Base-by-base conservation (phyloP, 2,888 invertebrate genomes). In the Carabus problematicus region DNA sequence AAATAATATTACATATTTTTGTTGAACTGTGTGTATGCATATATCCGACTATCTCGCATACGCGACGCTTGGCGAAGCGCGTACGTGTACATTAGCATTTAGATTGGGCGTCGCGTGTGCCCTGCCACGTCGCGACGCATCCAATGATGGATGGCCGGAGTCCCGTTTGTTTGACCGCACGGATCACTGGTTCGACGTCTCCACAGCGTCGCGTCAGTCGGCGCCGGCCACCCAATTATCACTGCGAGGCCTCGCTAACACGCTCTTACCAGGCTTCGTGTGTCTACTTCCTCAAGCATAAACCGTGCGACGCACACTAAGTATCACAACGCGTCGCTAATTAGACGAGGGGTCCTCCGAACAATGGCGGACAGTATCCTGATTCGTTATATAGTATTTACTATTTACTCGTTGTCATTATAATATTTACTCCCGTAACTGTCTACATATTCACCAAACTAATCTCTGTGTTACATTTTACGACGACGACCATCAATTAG, bases 121-220 rank as follows among this genome's bases (percentile, higher is more conserved):
- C 14, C 9, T 19, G 52, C 18, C 9, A 18, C 16, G 9, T 11
- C 52, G 52, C 52, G 52, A 52, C 18, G 52, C 52, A 19, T 19
- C 52, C 4, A 1, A 18, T 6, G 4, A 52, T 12, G 52, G n/a
- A 52, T 12, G 16, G 4, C 52, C 11, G 9, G 52, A 6, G 9
- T 11, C 16, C 18, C 56, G 40, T 56, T 56, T 56, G 56, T 56
- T 40, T 56, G 40, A 40, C 40, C 56, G 56, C 29, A 56, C 56
- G 40, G 56, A 56, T 56, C 56, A 56, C 39, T 56, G 56, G 39
- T 56, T 56, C 56, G 56, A 56, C 56, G 56, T 16, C 14, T 12
- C 54, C 11, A 18, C 18, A 11, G 8, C 54, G 54, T 54, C 54
- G 54, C 18, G 54, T 16, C 54, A 16, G 29, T 8, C 56, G 56